phyloP scores from a whole-genome alignment of 92 coral and sea anemone species.

The Phenganax marumi region DNA sequence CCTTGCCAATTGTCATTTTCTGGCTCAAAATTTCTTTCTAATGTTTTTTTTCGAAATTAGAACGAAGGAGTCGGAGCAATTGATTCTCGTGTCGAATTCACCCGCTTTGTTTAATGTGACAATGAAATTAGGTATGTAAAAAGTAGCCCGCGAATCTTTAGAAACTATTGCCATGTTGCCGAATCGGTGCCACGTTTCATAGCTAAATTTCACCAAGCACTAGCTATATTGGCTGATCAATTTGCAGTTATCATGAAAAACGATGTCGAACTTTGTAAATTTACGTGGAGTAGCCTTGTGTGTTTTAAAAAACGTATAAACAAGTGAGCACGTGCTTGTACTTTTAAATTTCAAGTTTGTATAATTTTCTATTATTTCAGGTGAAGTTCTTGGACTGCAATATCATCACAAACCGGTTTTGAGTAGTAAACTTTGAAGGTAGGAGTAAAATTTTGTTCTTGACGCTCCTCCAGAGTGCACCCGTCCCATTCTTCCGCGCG shows the following conservation, averaged over 20 bases:
- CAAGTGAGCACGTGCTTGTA: neutral
- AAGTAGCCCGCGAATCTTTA: neutral
- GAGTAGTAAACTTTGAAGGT: conserved; percentile 7
- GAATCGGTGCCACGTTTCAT: too few species aligned
- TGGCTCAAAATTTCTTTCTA: neutral
- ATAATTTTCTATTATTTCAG: neutral
- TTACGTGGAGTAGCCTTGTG: too few species aligned
- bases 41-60: neutral
- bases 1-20: too few species aligned
- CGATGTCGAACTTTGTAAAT: too few species aligned
- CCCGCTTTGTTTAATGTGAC: conserved; percentile 12
- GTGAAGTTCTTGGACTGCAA: neutral
- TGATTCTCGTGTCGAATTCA: conserved; percentile 16
- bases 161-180: too few species aligned
- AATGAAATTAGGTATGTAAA: conserved; percentile 7
- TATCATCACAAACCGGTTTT: neutral
- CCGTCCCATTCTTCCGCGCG: too few species aligned
- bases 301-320: too few species aligned
- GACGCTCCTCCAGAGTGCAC: too few species aligned
- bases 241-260: too few species aligned
- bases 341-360: neutral
- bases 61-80: conserved; percentile 10
- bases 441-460: neutral
- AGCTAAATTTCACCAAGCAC: too few species aligned
- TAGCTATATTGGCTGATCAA: neutral